These are phyloP conservation scores for Selene dorsalis DNA, from an alignment of 2,797 vertebrate genomes.

Conservation along the genomic window DNA sequence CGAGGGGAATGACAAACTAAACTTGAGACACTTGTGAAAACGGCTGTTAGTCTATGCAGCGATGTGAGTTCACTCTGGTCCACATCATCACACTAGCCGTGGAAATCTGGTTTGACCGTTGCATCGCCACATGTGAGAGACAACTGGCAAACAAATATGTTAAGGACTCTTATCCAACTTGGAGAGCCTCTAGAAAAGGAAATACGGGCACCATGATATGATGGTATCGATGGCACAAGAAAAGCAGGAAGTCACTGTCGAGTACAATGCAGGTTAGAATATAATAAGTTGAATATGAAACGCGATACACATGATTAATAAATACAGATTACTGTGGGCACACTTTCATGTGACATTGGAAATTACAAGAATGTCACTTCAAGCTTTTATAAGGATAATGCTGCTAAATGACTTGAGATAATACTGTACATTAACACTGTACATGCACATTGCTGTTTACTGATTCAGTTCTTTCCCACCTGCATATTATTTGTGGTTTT, in stretches of 20 bases:
- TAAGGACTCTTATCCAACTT: not conserved
- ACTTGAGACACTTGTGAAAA: too few relatives aligned
- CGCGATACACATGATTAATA: not conserved
- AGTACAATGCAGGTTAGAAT: not conserved
- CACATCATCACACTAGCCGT: constrained; percentile 8
- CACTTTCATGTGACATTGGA: not conserved
- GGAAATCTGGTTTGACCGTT: not conserved
- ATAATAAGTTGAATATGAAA: too few relatives aligned
- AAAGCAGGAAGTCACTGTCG: too few relatives aligned
- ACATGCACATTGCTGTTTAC: too few relatives aligned
- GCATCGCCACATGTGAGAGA: not conserved
- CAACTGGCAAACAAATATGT: constrained; percentile 2
- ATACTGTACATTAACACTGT: not conserved
- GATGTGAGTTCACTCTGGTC: constrained; percentile 13
- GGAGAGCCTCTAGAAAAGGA: too few relatives aligned
- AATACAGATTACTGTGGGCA: not conserved
- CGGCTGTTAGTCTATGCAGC: constrained; percentile 9
- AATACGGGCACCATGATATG: too few relatives aligned
- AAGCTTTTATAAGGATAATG: not conserved
- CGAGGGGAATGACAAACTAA: constrained; percentile 14
- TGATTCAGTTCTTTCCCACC: not conserved
- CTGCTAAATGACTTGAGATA: not conserved
- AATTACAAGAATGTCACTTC: not conserved
- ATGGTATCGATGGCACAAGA: too few relatives aligned
- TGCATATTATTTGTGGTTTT: not conserved